phyloP scores from a whole-genome alignment of 1,140 invertebrate genomes.

The Cotesia vestalis region DNA sequence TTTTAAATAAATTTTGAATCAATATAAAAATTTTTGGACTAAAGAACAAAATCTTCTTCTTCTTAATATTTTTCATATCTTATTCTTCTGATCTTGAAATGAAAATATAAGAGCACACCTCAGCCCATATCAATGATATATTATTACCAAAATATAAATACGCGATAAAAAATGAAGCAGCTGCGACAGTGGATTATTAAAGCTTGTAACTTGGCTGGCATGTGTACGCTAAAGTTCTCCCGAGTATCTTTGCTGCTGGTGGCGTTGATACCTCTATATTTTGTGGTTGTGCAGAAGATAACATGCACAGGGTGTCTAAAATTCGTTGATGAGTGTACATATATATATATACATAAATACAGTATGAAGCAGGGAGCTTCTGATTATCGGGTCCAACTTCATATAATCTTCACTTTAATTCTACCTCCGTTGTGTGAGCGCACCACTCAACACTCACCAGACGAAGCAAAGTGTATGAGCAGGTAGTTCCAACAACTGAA shows the following conservation, averaged over 20 bases:
- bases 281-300: too few species aligned
- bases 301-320: neutral
- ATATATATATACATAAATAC: too few species aligned
- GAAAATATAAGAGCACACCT: too few species aligned
- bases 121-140: too few species aligned
- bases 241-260: too few species aligned
- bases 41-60: too few species aligned
- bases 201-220: slow-evolving; percentile 20
- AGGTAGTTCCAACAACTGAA: neutral
- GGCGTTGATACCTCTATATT: too few species aligned
- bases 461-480: neutral
- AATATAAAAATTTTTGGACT: too few species aligned
- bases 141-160: too few species aligned
- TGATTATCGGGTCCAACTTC: slow-evolving; percentile 35
- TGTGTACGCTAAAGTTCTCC: slow-evolving; percentile 7
- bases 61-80: too few species aligned
- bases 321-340: slow-evolving; percentile 26
- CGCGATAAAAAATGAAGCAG: slow-evolving; percentile 14
- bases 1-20: too few species aligned
- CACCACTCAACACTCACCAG: neutral
- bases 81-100: too few species aligned
- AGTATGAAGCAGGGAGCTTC: slow-evolving; percentile 6
- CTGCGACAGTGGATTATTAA: slow-evolving; percentile 29
- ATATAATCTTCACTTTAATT: slow-evolving; percentile 38
- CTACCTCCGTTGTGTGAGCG: slow-evolving; percentile 1